These are phyloP conservation scores for Oreotrochilus melanogaster DNA, from an alignment of 2,113 vertebrate genomes.

Conservation along the genomic window DNA sequence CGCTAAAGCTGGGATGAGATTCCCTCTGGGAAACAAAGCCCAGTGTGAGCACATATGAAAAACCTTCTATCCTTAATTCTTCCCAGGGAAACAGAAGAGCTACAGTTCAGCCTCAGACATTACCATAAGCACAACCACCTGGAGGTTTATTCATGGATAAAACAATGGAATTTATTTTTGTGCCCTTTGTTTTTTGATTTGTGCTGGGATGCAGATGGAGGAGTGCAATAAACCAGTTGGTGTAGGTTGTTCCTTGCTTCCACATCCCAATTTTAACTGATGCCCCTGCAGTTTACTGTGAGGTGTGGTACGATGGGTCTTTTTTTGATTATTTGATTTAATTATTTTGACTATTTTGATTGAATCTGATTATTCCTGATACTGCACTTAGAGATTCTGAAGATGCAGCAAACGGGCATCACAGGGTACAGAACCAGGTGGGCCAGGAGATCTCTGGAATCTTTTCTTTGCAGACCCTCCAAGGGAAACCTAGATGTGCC, in stretches of 20 bases:
- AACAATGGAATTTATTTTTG: slow-evolving; percentile 56
- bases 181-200: slow-evolving; percentile 35
- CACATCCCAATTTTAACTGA: rapidly evolving
- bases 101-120: slow-evolving; percentile 39
- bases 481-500: neutral
- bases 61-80: slow-evolving; percentile 38
- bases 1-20: neutral
- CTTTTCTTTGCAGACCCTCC: neutral
- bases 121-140: slow-evolving; percentile 55
- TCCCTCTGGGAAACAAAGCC: slow-evolving; percentile 47
- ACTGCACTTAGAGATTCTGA: neutral
- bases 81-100: slow-evolving; percentile 49
- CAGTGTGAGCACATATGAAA: slow-evolving; percentile 38
- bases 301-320: neutral
- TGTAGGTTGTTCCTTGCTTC: neutral
- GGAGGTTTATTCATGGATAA: slow-evolving; percentile 50
- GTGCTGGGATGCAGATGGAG: neutral
- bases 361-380: neutral
- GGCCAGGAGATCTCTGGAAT: neutral
- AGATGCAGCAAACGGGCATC: neutral
- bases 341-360: too few relatives aligned
- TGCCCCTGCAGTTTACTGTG: neutral
- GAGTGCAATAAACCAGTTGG: neutral
- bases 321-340: too few relatives aligned
- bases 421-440: neutral